Base-by-base conservation (phyloP, 2,888 invertebrate genomes). In the Carterocephalus palaemon region DNA sequence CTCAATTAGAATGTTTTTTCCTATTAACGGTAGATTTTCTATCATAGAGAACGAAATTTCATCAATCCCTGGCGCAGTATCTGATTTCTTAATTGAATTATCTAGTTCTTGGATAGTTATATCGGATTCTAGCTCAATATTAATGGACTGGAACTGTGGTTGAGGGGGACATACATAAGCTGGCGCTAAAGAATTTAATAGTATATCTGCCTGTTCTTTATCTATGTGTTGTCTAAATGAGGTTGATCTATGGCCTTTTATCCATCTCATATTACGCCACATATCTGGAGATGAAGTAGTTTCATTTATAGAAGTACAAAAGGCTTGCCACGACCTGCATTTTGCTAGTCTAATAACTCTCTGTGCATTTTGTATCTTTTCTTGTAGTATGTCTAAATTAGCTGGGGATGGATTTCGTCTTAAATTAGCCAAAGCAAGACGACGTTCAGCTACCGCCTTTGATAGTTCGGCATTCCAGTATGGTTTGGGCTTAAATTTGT, bases 391-490 rank as follows among this genome's bases (percentile, higher is more conserved):
- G 2, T 24, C 13, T 1, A 49, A 16, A 45, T 60, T 59, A 2
- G 19, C 2, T 0, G 59, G 58, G 3, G 50, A 49, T 0, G 61
- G 57, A 26, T 56, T 56, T 3, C 46, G 23, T 38, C 61, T 47
- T 8, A 62, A 55, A 3, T 31, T 29, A 1, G 52, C 17, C 3
- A 64, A 24, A 0, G 59, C 56, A 10, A 48, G 36, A 3, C 60
- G 38, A 2, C 59, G 54, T 26, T 52, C 42, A 0, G 56, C 59
- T 0, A 61, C 53, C 1, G 34, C 20, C 41, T 49, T 53, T 2
- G 60, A 60, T 7, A 62, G 13, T 1, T 46, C 24, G 7, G 39
- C 1, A 26, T 46, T 57, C 61, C 62, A 65, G 16, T 60, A 65
- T 1, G 51, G 45, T 40, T 59, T 62, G 0, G 59, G 57, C 1